Conservation (phyloP, 2,797 vertebrate species). For the Dromococcyx pavoninus region DNA sequence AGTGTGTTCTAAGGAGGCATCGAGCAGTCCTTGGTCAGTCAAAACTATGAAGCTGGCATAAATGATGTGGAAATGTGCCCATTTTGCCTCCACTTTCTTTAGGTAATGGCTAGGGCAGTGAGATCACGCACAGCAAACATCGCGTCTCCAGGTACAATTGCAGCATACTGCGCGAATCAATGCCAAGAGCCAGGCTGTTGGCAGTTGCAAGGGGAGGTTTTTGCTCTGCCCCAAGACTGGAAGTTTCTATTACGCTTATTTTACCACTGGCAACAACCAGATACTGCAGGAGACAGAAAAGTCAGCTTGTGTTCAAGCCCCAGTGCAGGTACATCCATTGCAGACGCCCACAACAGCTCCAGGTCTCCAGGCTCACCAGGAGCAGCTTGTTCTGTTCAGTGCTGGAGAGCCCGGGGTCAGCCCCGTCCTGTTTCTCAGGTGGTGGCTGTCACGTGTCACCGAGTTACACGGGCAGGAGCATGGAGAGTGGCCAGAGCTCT, state of each 20-base stretch:
- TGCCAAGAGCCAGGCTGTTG: neutral
- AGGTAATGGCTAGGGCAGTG: too few relatives aligned
- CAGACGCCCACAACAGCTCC: neutral
- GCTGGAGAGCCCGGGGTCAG: fast-evolving
- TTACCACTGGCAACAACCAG: neutral
- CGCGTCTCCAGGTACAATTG: neutral
- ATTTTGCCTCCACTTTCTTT: too few relatives aligned
- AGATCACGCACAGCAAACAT: too few relatives aligned
- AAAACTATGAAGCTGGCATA: too few relatives aligned
- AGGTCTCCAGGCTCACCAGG: fast-evolving
- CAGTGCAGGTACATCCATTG: fast-evolving
- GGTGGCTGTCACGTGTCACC: neutral
- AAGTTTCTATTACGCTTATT: neutral
- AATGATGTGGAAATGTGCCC: too few relatives aligned
- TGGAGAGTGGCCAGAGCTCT: neutral
- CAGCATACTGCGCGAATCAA: neutral
- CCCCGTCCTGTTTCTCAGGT: neutral
- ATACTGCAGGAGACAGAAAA: neutral
- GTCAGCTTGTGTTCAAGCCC: neutral
- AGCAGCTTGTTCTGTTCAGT: neutral
- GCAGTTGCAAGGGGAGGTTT: neutral
- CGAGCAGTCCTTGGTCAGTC: too few relatives aligned
- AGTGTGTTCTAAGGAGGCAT: too few relatives aligned
- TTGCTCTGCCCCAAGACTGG: neutral
- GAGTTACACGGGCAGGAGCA: neutral